Conservation (phyloP, 2,888 invertebrate genomes). For the Aspidapion aeneum region DNA sequence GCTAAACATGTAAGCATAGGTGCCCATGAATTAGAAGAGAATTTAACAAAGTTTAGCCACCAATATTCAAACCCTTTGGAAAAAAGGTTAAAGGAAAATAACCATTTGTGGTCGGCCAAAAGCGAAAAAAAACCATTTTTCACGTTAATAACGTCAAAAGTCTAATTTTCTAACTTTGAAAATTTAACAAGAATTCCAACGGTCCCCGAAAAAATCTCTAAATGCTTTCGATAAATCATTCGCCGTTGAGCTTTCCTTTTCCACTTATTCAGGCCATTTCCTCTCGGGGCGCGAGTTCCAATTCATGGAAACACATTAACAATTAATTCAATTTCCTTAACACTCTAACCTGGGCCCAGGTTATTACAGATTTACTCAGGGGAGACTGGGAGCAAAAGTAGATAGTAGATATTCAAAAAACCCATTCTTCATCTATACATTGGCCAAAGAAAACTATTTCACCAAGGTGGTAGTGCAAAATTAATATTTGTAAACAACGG, state of each 20-base stretch:
- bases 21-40: too few relatives aligned
- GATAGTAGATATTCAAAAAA: too few relatives aligned
- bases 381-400: slow-evolving; percentile 13
- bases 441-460: too few relatives aligned
- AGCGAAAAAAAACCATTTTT: background rate
- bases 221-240: background rate
- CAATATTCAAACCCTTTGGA: too few relatives aligned
- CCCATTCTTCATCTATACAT: too few relatives aligned
- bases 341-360: slow-evolving; percentile 16
- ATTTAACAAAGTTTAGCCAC: too few relatives aligned
- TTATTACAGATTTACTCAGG: slow-evolving; percentile 13
- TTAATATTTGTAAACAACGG: too few relatives aligned
- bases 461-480: too few relatives aligned
- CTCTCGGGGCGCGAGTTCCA: slow-evolving; percentile 8
- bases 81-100: too few relatives aligned
- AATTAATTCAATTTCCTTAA: slow-evolving; percentile 35
- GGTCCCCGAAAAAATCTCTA: background rate
- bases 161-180: background rate
- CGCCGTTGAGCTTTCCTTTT: background rate
- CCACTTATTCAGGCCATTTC: slow-evolving; percentile 14
- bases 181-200: background rate
- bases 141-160: background rate
- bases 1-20: too few relatives aligned
- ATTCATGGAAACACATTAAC: slow-evolving; percentile 36
- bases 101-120: background rate